phyloP scores from a whole-genome alignment of 2,888 invertebrate genomes.

The Lasioglossum zephyrum region DNA sequence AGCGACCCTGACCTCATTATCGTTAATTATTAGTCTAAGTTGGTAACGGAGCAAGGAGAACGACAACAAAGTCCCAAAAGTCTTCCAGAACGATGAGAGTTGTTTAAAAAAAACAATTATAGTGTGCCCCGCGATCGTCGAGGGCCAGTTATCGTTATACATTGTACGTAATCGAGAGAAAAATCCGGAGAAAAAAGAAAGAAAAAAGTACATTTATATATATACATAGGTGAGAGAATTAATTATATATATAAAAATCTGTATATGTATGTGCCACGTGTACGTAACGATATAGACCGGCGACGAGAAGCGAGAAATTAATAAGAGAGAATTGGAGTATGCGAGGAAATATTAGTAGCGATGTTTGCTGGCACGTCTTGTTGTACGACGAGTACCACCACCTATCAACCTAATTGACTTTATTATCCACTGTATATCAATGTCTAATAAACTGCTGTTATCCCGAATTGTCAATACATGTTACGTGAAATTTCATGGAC shows the following conservation, averaged over 20 bases:
- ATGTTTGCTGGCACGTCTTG: constrained; percentile 74
- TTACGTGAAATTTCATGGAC: constrained; percentile 21
- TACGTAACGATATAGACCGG: constrained; percentile 45
- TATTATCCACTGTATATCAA: constrained; percentile 83
- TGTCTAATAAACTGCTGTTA: constrained; percentile 84
- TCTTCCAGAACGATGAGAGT: constrained; percentile 77
- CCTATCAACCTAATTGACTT: constrained; percentile 77
- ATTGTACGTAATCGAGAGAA: constrained; percentile 58
- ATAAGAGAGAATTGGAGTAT: constrained; percentile 35
- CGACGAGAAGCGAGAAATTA: constrained; percentile 39
- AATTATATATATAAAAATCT: constrained; percentile 55
- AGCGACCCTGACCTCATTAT: constrained; percentile 62
- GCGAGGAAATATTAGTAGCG: constrained; percentile 50
- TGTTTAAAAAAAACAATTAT: constrained; percentile 15
- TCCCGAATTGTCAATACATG: constrained; percentile 63
- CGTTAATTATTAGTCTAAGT: constrained; percentile 74
- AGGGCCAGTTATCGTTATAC: constrained; percentile 58
- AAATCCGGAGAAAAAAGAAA: constrained; percentile 29
- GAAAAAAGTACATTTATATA: constrained; percentile 63
- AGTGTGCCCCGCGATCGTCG: constrained; percentile 39
- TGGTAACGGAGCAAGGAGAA: constrained; percentile 55
- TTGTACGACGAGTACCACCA: constrained; percentile 75
- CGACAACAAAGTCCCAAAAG: constrained; percentile 81
- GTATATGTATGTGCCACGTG: constrained; percentile 60
- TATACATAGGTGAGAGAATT: constrained; percentile 42